Evolutionary conservation across 1,140 invertebrate species (phyloP), one percentile per base, ranked within the genome.

Genomic region (Bombus superbus): DNA sequence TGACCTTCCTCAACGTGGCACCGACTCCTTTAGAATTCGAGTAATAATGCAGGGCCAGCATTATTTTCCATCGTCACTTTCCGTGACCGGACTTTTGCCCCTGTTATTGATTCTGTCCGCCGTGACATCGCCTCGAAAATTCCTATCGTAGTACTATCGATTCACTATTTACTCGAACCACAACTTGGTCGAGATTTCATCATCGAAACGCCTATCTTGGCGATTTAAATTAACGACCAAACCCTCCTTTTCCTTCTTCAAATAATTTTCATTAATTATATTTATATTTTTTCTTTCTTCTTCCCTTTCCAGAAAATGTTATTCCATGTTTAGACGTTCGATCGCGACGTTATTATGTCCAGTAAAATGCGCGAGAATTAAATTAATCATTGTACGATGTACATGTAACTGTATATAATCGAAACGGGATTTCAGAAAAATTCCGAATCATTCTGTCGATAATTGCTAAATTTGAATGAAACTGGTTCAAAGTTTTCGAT

Each of bases 1-100:
- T 96, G 95, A 94, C 85, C 64, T 90, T 91, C 64, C 90, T 91
- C 78, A 94, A 92, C 35, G 89, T 83, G 42, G 91, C 83, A 57
- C 91, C 88, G 42, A 94, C 89, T 71, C 89, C 89, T 57, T 91
- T 91, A 57, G 90, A 91, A 95, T 97, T 97, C 84, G 97, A 98
- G 93, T 97, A 98, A 95, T 97, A 98, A 93, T 98, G 97, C 94
- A 98, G 94, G 93, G 97, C 96, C 95, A 98, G 96, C 97, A 97
- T 97, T 92, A 86, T 90, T 72, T 68, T 25, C 57, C 86, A 78
- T 83, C 44, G 75, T 83, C 74, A 35, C 42, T 40, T 4, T 53
- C 44, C 57, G 72, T 72, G 35, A 82, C 53, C 81, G 85, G 32
- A 53, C 53, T n/a, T 74, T 64, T 81, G 85, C 57, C 81, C 66